Evolutionary conservation across 2,113 vertebrate genomes (phyloP).

Genomic region (Dicrurus megarhynchus): DNA sequence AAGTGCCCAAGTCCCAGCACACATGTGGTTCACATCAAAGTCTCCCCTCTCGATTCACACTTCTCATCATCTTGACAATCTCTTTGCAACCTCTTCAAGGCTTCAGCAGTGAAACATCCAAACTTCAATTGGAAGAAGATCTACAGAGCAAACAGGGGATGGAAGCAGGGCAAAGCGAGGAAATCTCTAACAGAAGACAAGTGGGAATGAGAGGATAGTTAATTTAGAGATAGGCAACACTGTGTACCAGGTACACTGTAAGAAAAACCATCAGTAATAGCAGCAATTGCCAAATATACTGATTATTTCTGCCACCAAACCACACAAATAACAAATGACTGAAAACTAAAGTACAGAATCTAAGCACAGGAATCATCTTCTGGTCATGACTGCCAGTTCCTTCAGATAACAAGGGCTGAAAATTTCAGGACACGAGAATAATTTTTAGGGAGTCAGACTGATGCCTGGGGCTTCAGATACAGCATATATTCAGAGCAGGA

Average conservation of each 20-base stretch:
- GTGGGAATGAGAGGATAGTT: neutral
- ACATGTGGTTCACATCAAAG: neutral
- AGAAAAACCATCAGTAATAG: neutral
- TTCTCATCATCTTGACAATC: neutral
- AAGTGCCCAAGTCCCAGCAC: too few species aligned
- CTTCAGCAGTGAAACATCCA: neutral
- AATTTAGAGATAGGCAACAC: neutral
- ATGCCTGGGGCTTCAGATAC: neutral
- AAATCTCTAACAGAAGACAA: neutral
- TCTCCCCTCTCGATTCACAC: neutral
- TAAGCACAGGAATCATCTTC: neutral
- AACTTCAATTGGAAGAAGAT: neutral
- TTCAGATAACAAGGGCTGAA: neutral
- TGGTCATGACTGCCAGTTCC: neutral
- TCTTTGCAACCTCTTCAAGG: neutral
- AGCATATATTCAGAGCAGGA: neutral
- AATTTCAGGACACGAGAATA: neutral
- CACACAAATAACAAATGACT: neutral
- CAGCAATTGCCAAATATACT: neutral
- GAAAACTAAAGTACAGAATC: neutral
- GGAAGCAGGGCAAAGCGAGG: neutral
- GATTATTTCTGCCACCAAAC: neutral
- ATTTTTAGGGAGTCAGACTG: neutral
- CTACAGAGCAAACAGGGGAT: neutral
- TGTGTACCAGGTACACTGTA: neutral